Evolutionary conservation across 2,113 vertebrate species (phyloP).

Genomic region (Calyptomena viridis): DNA sequence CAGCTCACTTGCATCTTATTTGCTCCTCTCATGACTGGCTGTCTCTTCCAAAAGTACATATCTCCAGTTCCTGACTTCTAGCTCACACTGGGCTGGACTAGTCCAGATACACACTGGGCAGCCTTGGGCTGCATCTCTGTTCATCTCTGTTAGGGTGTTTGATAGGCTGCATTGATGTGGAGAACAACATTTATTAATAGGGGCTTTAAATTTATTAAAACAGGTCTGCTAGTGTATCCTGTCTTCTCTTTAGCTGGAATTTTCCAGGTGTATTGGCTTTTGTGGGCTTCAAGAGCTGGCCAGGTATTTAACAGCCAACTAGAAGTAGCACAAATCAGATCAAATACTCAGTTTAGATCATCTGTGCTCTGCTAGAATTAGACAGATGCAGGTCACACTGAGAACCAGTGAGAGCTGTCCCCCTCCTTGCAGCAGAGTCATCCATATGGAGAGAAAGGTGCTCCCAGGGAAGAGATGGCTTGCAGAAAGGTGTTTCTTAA

Average conservation of each 20-base stretch:
- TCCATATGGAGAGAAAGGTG: neutral
- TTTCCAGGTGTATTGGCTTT: neutral
- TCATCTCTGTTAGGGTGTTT: neutral
- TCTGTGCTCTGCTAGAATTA: neutral
- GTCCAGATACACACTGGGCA: neutral
- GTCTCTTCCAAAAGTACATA: neutral
- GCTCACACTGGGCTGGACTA: neutral
- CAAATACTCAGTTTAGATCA: neutral
- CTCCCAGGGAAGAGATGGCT: neutral
- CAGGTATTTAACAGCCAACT: neutral
- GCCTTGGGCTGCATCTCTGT: neutral
- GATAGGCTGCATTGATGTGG: neutral
- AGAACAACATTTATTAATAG: neutral
- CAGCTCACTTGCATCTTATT: neutral
- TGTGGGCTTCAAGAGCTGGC: neutral
- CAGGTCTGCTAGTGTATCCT: neutral
- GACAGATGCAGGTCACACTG: neutral
- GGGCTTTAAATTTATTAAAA: neutral
- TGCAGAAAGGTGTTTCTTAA: conserved; percentile 60
- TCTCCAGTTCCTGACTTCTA: neutral
- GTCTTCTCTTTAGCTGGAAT: neutral
- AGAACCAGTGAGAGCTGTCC: neutral
- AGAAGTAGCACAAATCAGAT: neutral
- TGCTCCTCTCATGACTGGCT: neutral
- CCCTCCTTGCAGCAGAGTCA: conserved; percentile 21